Percentiles rank a stretch among this genome's conserved stretches.
phyloP scores from a whole-genome alignment of 2,113 vertebrate species.

The Ictalurus furcatus region DNA sequence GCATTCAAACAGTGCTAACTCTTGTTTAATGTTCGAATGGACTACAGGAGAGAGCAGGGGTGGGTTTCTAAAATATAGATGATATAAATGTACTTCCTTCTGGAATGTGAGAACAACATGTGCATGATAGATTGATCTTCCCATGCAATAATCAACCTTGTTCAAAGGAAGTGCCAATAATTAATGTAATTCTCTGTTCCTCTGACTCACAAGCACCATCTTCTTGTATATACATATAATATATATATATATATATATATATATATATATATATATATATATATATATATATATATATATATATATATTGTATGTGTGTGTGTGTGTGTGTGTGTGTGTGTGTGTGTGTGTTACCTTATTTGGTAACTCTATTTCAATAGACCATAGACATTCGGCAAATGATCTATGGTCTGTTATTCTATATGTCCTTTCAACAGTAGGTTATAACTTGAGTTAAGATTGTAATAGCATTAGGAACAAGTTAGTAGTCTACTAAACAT shows the following conservation, averaged over 20 bases:
- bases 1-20: slow-evolving; percentile 32
- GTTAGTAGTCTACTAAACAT: not conserved
- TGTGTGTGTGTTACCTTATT: not conserved
- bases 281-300: not conserved
- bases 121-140: not conserved
- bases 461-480: not conserved
- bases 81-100: slow-evolving; percentile 8
- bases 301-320: no score
- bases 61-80: slow-evolving; percentile 36
- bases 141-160: not conserved
- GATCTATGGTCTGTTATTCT: not conserved
- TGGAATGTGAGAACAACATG: not conserved
- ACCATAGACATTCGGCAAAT: not conserved
- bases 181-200: not conserved
- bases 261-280: no score
- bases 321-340: no score
- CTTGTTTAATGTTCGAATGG: slow-evolving; percentile 33
- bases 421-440: not conserved
- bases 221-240: not conserved
- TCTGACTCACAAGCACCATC: not conserved
- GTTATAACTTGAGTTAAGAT: not conserved
- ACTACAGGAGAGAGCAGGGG: slow-evolving; percentile 17
- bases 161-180: not conserved
- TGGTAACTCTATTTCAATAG: not conserved
- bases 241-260: no score